Percentiles rank a stretch among this genome's conserved stretches.
Conservation (phyloP, 2,888 invertebrate genomes). For the Leptodirus hochenwartii region DNA sequence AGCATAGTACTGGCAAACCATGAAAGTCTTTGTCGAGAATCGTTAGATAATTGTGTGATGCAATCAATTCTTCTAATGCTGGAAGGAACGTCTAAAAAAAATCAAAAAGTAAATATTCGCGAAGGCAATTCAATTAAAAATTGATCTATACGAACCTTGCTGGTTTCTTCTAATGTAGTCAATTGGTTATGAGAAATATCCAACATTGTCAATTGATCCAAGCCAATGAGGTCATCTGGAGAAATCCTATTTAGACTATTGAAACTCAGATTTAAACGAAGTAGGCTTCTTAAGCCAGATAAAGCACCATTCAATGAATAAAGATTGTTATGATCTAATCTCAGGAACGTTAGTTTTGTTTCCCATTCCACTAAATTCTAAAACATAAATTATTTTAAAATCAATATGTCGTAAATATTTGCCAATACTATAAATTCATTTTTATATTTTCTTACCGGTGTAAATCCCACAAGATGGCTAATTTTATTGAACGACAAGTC, state of each 20-base stretch:
- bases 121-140: constrained; percentile 3
- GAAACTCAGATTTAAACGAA: constrained; percentile 53
- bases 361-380: constrained; percentile 64
- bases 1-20: constrained; percentile 62
- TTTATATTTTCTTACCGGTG: constrained; percentile 32
- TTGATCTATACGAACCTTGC: constrained; percentile 40
- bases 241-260: constrained; percentile 56
- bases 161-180: constrained; percentile 60
- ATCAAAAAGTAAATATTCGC: constrained; percentile 5
- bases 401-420: neutral
- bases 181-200: constrained; percentile 65
- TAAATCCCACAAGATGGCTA: constrained; percentile 41
- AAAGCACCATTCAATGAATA: constrained; percentile 54
- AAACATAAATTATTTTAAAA: constrained; percentile 15
- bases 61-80: constrained; percentile 54
- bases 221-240: constrained; percentile 59
- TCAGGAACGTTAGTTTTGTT: constrained; percentile 49
- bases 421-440: neutral
- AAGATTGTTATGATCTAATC: constrained; percentile 56
- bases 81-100: constrained; percentile 56
- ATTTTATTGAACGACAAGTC: constrained; percentile 66
- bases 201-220: constrained; percentile 52
- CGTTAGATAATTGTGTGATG: constrained; percentile 59
- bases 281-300: constrained; percentile 53
- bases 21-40: constrained; percentile 64